Percentiles rank a stretch among this genome's conserved stretches.
phyloP scores from a whole-genome alignment of 2,797 vertebrate genomes.

The Carduelis carduelis region DNA sequence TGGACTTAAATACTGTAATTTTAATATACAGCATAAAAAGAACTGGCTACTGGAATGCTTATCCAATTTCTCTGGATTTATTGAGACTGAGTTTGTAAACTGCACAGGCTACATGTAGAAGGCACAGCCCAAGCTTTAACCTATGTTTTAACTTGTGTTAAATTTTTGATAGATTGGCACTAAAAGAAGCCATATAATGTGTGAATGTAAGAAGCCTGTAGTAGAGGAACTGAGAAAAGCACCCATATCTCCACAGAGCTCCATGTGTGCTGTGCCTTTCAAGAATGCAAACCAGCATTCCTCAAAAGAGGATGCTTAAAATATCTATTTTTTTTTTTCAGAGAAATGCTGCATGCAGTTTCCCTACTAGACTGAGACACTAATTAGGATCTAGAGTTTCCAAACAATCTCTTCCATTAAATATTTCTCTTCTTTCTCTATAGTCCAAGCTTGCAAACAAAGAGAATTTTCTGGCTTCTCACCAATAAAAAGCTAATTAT shows the following conservation, averaged over 20 bases:
- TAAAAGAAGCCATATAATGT: not conserved
- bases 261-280: not conserved
- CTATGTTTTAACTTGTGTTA: not conserved
- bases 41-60: not conserved
- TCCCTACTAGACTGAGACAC: not conserved
- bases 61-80: not conserved
- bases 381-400: constrained; percentile 34
- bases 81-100: not conserved
- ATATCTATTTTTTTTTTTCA: not conserved
- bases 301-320: not conserved
- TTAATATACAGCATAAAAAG: not conserved
- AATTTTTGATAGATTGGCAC: not conserved
- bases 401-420: constrained; percentile 33
- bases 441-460: constrained; percentile 51
- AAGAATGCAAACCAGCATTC: not conserved
- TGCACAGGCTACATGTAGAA: not conserved
- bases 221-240: not conserved
- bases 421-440: constrained; percentile 34
- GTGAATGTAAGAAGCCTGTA: not conserved
- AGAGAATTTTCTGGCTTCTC: constrained; percentile 48
- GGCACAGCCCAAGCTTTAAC: not conserved
- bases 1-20: not conserved
- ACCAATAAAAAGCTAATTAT: constrained; percentile 60
- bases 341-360: not conserved
- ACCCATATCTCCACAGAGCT: not conserved